Percentiles rank a stretch among this genome's conserved stretches.
phyloP scores from a whole-genome alignment of 1,140 invertebrate species.

The Trichonephila inaurata region DNA sequence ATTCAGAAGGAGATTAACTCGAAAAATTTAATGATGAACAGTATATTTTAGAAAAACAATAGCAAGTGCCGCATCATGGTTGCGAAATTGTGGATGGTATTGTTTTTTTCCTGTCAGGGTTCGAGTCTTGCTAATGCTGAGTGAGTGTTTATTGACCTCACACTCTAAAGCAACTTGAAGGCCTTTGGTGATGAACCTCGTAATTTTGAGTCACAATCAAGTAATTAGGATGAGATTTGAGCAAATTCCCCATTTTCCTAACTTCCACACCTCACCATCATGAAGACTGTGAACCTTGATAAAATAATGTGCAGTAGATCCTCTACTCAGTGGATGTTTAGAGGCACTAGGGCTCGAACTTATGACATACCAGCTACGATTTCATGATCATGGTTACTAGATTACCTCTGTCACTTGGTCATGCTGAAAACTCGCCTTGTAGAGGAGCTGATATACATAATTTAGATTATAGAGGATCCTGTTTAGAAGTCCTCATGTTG shows the following conservation, averaged over 20 bases:
- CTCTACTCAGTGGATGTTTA: neutral
- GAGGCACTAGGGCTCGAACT: neutral
- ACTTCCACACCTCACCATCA: neutral
- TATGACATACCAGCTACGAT: neutral
- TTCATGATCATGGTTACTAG: neutral
- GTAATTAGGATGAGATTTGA: neutral
- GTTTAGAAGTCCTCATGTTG: too few relatives aligned
- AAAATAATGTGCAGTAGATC: neutral
- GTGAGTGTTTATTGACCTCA: neutral
- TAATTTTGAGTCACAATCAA: neutral
- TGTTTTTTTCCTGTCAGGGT: too few relatives aligned
- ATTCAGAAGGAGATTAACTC: too few relatives aligned
- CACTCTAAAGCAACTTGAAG: neutral
- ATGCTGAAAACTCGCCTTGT: too few relatives aligned
- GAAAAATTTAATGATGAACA: too few relatives aligned
- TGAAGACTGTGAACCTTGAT: neutral
- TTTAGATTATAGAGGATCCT: too few relatives aligned
- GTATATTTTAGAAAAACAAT: too few relatives aligned
- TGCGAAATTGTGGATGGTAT: too few relatives aligned
- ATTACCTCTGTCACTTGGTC: accelerated
- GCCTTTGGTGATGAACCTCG: neutral
- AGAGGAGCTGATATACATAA: too few relatives aligned
- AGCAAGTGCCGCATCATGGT: too few relatives aligned
- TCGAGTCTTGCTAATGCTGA: too few relatives aligned
- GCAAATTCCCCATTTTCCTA: neutral